Base-by-base conservation (phyloP, 2,113 vertebrate species). In the Lonchura striata region DNA sequence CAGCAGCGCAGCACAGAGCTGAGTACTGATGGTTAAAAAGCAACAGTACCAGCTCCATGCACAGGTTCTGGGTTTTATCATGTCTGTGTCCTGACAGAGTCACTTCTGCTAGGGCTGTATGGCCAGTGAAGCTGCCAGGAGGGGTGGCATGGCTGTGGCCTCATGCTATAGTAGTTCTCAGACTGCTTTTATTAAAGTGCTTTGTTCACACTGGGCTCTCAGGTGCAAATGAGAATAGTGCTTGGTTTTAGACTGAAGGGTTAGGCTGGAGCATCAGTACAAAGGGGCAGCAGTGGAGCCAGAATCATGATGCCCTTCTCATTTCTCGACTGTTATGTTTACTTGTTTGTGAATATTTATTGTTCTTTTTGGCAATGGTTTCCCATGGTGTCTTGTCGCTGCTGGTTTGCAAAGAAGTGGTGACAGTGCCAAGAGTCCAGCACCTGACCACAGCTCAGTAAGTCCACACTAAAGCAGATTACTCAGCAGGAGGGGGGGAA, bases 31-130 rank as follows among this genome's bases (percentile, higher is more conserved):
- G 52, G 39, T 16, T 7, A 69, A 63, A 74, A 16, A 91, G 35
- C 6, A 4, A 22, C 41, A 61, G 31, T 1, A 2, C 31, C 1
- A 3, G 19, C 64, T 88, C 20, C 9, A 19, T 83, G 37, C 10
- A 1, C 2, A 7, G 21, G 5, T 33, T 85, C 56, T 68, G 60
- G 18, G 11, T 42, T 74, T 12, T 63, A 8, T 46, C 59, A 76
- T 21, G 28, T 65, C 37, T 57, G 63, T 56, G 54, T 88, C 54
- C 50, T 81, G 56, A 60, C 75, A 68, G 41, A 39, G 68, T 60
- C 54, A n/a, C 22, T 72, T 82, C 50, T 76, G 33, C 39, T 46
- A 25, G 31, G 0, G 0, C 4, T 56, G 30, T n/a, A 11, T 2
- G 2, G 28, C 37, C 75, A 23, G 52, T 41, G 54, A 74, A 41